Evolutionary conservation across 2,888 invertebrate species (phyloP).

Genomic region (Pristionchus exspectatus): DNA sequence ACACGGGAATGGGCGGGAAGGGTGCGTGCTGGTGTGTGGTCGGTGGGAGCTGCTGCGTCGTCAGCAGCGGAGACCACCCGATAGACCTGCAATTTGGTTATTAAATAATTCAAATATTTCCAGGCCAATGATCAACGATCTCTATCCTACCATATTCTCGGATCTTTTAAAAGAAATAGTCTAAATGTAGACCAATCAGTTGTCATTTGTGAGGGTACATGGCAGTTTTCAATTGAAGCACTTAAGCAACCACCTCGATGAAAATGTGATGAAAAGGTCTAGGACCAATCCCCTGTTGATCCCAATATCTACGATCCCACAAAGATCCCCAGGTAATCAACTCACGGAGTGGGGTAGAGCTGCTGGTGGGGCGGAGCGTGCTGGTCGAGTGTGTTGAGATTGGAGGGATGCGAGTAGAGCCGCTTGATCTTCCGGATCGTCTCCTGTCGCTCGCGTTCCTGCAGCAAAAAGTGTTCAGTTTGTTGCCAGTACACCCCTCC

Average conservation of each 20-base stretch:
- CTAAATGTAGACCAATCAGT: background rate
- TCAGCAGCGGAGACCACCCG: conserved; percentile 22
- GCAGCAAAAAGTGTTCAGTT: conserved; percentile 48
- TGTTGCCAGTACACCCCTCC: background rate
- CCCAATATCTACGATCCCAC: too few relatives aligned
- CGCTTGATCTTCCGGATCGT: conserved; percentile 67
- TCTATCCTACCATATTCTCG: background rate
- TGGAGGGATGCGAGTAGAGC: conserved; percentile 60
- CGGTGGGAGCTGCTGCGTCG: background rate
- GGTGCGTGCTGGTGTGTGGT: background rate
- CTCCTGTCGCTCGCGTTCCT: conserved; percentile 61
- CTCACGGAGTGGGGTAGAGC: conserved; percentile 45
- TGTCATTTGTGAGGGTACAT: too few relatives aligned
- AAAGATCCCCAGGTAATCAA: background rate
- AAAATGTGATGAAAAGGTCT: too few relatives aligned
- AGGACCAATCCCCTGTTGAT: too few relatives aligned
- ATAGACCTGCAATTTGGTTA: background rate
- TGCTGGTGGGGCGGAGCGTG: conserved; percentile 45
- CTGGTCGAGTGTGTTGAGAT: conserved; percentile 52
- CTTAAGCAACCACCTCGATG: background rate
- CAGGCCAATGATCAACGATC: background rate
- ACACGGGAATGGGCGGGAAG: conserved; percentile 15
- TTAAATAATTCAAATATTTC: too few relatives aligned
- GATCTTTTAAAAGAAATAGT: background rate
- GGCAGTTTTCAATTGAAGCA: background rate